These are phyloP conservation scores for Drosophila prosaltans DNA, from an alignment of 1,140 invertebrate genomes.

Conservation along the genomic window DNA sequence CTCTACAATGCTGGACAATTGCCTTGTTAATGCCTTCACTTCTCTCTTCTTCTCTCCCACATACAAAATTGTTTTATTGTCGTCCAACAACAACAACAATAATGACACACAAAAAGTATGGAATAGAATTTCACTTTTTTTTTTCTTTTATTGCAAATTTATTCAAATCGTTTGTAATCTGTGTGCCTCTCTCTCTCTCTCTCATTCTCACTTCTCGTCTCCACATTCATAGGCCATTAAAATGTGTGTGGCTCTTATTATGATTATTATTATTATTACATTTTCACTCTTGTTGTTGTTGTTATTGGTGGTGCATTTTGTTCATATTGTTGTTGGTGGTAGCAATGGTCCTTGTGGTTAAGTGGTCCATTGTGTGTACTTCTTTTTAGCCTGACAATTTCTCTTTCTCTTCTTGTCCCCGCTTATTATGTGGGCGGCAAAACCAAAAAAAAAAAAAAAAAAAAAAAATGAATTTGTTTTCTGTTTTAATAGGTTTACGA, in stretches of 20 bases:
- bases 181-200: conserved; percentile 3
- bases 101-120: conserved; percentile 16
- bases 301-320: conserved; percentile 18
- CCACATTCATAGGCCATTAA: conserved; percentile 56
- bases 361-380: conserved; percentile 69
- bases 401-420: background rate
- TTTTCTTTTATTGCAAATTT: conserved; percentile 80
- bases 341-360: conserved; percentile 40
- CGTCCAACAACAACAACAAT: conserved; percentile 40
- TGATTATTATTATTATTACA: conserved; percentile 62
- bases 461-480: conserved; percentile 29
- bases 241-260: conserved; percentile 46
- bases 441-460: background rate
- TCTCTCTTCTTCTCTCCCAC: conserved; percentile 22
- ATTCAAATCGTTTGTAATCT: conserved; percentile 80
- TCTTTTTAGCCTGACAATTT: background rate
- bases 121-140: conserved; percentile 65
- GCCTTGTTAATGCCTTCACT: conserved; percentile 36
- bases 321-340: conserved; percentile 38
- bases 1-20: conserved; percentile 67
- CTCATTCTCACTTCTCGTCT: background rate
- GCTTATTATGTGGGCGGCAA: conserved; percentile 45
- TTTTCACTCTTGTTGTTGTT: conserved; percentile 6
- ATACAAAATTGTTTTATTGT: conserved; percentile 80
- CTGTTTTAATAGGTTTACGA: conserved; percentile 43